Conservation (phyloP, 2,888 invertebrate genomes). For the Corythucha ciliata region DNA sequence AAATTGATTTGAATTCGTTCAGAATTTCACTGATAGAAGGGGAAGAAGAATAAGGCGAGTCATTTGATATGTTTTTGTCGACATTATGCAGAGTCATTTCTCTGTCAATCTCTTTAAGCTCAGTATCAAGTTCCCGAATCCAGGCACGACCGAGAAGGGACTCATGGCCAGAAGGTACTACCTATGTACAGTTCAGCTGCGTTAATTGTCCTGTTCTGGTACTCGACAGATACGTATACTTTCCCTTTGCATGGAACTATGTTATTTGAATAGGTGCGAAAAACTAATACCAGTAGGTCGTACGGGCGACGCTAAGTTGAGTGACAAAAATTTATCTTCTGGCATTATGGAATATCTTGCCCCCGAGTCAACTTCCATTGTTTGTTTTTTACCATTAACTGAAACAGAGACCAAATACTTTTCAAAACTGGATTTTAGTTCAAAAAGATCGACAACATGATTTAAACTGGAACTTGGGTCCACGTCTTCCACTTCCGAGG, state of each 20-base stretch:
- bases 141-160: background rate
- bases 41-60: background rate
- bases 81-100: background rate
- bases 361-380: slow-evolving; percentile 18
- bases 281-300: background rate
- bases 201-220: slow-evolving; percentile 1
- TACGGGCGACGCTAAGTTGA: slow-evolving; percentile 1
- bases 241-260: background rate
- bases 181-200: slow-evolving; percentile 3
- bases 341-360: slow-evolving; percentile 14
- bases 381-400: slow-evolving; percentile 9
- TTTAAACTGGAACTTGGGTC: too few species aligned
- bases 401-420: slow-evolving; percentile 13
- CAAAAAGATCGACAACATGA: slow-evolving; percentile 15
- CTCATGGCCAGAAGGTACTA: slow-evolving; percentile 1
- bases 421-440: background rate
- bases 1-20: background rate
- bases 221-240: background rate
- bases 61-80: background rate
- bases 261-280: background rate
- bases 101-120: background rate
- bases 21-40: background rate
- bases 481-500: too few species aligned
- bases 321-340: slow-evolving; percentile 8
- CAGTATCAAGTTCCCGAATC: background rate